Evolutionary conservation across 1,140 invertebrate species (phyloP).

Genomic region (Sipha flava): DNA sequence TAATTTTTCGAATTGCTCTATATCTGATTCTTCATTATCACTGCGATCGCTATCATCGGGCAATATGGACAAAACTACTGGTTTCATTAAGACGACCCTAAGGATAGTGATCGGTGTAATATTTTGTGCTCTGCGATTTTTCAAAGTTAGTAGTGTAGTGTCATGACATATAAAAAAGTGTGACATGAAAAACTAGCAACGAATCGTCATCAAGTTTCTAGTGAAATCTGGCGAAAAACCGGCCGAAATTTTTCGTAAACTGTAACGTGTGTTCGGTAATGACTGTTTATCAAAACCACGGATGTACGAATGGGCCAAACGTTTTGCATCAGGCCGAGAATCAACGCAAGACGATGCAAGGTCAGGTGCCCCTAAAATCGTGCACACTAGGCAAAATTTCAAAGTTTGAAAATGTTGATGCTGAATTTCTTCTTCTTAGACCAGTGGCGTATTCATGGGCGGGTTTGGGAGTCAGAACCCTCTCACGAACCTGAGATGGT

Average conservation of each 20-base stretch:
- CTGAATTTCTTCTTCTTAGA: no score
- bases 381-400: not conserved
- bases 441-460: no score
- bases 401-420: not conserved
- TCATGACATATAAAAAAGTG: not conserved
- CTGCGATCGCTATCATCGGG: no score
- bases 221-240: no score
- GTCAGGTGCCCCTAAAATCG: not conserved
- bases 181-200: not conserved
- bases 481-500: no score
- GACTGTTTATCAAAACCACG: conserved; percentile 8
- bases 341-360: conserved; percentile 27
- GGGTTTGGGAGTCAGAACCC: no score
- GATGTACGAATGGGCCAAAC: conserved; percentile 20
- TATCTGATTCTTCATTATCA: no score
- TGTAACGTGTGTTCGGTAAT: not conserved
- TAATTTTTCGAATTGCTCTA: no score
- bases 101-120: not conserved
- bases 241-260: conserved; percentile 14
- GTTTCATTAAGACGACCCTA: no score
- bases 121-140: not conserved
- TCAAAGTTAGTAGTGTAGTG: not conserved
- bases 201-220: not conserved
- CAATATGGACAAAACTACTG: no score
- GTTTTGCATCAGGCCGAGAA: conserved; percentile 29